Evolutionary conservation across 2,797 vertebrate genomes (phyloP).

Genomic region (Pagetopsis macropterus): DNA sequence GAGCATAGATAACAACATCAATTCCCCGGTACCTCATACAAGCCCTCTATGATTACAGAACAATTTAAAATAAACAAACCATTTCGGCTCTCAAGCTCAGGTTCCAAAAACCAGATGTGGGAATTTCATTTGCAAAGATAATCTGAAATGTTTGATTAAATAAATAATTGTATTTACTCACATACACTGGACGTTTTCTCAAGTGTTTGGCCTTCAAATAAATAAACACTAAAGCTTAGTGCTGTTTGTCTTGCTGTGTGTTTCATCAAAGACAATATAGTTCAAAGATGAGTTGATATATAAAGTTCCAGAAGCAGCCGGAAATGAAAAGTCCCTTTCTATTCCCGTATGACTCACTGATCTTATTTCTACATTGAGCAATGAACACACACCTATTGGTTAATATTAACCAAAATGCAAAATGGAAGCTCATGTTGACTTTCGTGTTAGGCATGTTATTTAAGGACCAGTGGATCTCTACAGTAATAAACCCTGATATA

Average conservation of each 20-base stretch:
- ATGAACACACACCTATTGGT: background rate
- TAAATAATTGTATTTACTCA: slow-evolving; percentile 38
- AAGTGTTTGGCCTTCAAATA: background rate
- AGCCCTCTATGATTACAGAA: background rate
- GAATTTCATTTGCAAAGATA: background rate
- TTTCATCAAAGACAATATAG: background rate
- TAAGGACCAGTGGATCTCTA: background rate
- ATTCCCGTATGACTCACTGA: background rate
- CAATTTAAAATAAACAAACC: background rate
- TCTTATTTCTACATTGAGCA: background rate
- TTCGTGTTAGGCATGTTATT: background rate
- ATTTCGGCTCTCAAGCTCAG: background rate
- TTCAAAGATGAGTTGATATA: slow-evolving; percentile 32
- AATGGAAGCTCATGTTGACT: slow-evolving; percentile 8
- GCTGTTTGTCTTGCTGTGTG: background rate
- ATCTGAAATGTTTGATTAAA: background rate
- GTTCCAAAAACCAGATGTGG: background rate
- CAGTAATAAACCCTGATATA: background rate
- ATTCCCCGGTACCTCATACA: too few species aligned
- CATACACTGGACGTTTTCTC: slow-evolving; percentile 8
- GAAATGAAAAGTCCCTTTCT: background rate
- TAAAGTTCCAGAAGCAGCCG: background rate
- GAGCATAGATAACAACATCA: too few species aligned
- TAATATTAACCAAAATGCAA: slow-evolving; percentile 57
- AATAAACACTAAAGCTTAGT: background rate